Evolutionary conservation across 2,888 invertebrate species (phyloP).

Genomic region (Lacanobia oleracea): DNA sequence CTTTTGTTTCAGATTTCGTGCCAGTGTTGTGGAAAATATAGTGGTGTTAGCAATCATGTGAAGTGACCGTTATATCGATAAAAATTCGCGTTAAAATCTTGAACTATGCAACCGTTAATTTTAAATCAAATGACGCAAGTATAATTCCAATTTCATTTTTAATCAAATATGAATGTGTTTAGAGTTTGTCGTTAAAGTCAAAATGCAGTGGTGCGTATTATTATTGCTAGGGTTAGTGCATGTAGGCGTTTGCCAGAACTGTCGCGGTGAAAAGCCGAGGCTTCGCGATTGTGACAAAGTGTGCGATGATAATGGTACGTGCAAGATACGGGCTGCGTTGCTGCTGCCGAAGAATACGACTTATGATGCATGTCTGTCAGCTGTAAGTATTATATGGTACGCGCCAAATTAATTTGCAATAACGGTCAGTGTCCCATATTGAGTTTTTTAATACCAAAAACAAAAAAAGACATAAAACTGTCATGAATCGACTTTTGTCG

Average conservation of each 20-base stretch:
- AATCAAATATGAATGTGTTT: constrained; percentile 35
- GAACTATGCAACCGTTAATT: constrained; percentile 35
- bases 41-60: constrained; percentile 41
- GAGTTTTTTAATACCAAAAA: no score
- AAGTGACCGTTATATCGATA: constrained; percentile 40
- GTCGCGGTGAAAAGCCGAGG: constrained; percentile 81
- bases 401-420: no score
- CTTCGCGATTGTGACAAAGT: constrained; percentile 85
- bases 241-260: constrained; percentile 72
- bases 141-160: neutral
- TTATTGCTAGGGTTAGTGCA: constrained; percentile 70
- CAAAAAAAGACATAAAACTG: no score
- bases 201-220: constrained; percentile 77
- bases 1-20: constrained; percentile 68
- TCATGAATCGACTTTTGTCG: no score
- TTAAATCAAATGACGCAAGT: constrained; percentile 6
- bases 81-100: constrained; percentile 11
- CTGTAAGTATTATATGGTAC: constrained; percentile 78
- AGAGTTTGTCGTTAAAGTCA: constrained; percentile 54
- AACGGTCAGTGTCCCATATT: no score
- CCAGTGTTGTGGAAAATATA: constrained; percentile 41
- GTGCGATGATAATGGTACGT: constrained; percentile 86
- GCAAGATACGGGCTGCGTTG: constrained; percentile 92
- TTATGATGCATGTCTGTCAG: constrained; percentile 89
- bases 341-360: constrained; percentile 91